Evolutionary conservation across 2,113 vertebrate genomes (phyloP), one percentile per base, ranked within the genome.

Genomic region (Semicossyphus pulcher): DNA sequence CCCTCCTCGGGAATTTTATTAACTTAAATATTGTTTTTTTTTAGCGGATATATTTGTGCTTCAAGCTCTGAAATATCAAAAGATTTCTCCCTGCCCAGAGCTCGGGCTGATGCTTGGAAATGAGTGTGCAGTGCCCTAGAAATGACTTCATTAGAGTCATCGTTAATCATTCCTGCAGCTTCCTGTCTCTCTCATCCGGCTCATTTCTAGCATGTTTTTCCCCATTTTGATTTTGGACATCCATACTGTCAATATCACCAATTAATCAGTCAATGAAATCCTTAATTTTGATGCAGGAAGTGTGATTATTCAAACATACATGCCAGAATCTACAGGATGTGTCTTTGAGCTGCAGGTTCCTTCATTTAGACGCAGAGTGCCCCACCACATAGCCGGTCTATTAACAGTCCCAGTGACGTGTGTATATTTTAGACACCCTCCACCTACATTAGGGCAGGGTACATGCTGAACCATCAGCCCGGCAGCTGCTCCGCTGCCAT

Each of bases 41-140:
- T 49, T 54, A n/a, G n/a, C 1, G 1, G 42, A 32, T 36, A 5
- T 11, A 1, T 12, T 67, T 84, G 57, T 39, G 9, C 47, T 68
- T 25, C 34, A 62, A 41, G 39, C 45, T 41, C 44, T 45, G 52
- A 59, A 73, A 31, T 36, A 20, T 54, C 31, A 12, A 61, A 73
- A 39, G 3, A 45, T 54, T 39, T 53, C 11, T 52, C 20, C 15
- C 36, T 10, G 11, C 48, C 56, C 59, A 76, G 54, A 79, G 64
- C 39, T 67, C 42, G 48, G 28, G 26, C 56, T 67, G 32, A 73
- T 37, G 32, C 62, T 81, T 82, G 64, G 74, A 89, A 93, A 94
- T 94, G 91, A 92, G 91, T 94, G 86, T 93, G 92, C 92, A 92
- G 93, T 85, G 56, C 72, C 65, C 53, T 84, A 71, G 76, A 57